These are phyloP conservation scores for Heliconius congener DNA, from an alignment of 1,140 invertebrate genomes.

Conservation along the genomic window DNA sequence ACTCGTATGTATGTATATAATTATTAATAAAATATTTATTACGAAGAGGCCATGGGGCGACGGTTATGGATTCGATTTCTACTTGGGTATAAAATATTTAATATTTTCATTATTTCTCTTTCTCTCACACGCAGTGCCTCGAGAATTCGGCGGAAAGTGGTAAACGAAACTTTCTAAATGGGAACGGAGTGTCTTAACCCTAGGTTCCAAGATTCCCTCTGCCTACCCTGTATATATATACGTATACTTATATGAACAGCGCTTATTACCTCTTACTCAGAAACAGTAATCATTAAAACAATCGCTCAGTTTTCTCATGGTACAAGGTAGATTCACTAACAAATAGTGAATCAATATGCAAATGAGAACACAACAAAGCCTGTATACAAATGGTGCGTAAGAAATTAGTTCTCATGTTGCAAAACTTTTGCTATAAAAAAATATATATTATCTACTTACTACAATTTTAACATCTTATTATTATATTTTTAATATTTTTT, in stretches of 20 bases:
- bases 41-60: no score
- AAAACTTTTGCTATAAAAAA: not conserved
- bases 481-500: not conserved
- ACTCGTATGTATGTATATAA: no score
- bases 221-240: not conserved
- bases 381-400: slow-evolving; percentile 6
- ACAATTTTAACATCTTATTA: not conserved
- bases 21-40: no score
- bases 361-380: slow-evolving; percentile 4
- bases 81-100: no score
- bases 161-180: no score
- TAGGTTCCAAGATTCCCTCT: no score
- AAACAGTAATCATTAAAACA: not conserved
- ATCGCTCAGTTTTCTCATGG: not conserved
- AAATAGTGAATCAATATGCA: slow-evolving; percentile 12
- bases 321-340: slow-evolving; percentile 8
- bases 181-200: no score
- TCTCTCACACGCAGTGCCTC: no score
- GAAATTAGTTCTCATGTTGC: slow-evolving; percentile 6
- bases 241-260: not conserved
- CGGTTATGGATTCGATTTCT: no score
- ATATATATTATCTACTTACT: not conserved
- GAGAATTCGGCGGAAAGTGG: no score
- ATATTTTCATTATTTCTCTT: no score
- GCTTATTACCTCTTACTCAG: not conserved